A percentile compares a stretch with the other conserved stretches of the same genome.
These are phyloP conservation scores for Caenorhabditis sp. DNA, from an alignment of 2,888 invertebrate genomes.

Conservation along the genomic window DNA sequence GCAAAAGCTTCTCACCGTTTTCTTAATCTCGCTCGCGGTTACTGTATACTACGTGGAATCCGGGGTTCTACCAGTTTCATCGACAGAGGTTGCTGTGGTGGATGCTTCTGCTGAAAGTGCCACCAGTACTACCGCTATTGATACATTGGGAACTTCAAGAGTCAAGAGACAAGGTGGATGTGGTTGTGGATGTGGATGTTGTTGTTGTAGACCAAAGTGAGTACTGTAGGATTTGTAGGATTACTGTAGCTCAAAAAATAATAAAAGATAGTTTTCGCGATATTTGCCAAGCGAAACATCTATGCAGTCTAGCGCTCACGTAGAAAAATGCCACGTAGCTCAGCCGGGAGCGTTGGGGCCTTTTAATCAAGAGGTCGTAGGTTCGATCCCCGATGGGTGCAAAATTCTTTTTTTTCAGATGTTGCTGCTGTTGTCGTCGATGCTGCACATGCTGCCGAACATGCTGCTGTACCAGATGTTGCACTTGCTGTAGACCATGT, in stretches of 20 bases:
- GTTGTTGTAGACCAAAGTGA: slow-evolving; percentile 8
- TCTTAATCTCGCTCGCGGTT: neutral
- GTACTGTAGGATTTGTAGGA: too few species aligned
- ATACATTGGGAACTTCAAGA: slow-evolving; percentile 16
- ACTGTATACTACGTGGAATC: neutral
- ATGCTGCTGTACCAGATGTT: slow-evolving; percentile 42
- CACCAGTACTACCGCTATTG: slow-evolving; percentile 13
- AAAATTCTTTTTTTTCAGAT: slow-evolving; percentile 6
- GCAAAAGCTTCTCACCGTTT: neutral
- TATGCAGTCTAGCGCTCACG: too few species aligned
- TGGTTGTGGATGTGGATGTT: slow-evolving; percentile 23
- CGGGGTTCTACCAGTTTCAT: neutral
- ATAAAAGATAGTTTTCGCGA: too few species aligned
- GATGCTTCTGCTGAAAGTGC: neutral
- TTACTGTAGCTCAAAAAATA: too few species aligned
- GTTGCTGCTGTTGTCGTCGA: slow-evolving; percentile 36
- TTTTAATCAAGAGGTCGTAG: too few species aligned
- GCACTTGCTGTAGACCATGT: slow-evolving; percentile 37
- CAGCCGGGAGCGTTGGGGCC: too few species aligned
- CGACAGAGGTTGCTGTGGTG: neutral
- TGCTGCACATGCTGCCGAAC: slow-evolving; percentile 44
- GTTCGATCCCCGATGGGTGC: too few species aligned
- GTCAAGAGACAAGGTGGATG: slow-evolving; percentile 30
- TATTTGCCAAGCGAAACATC: too few species aligned
- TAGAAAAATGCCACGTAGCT: too few species aligned